phyloP scores from a whole-genome alignment of 1,140 invertebrate species.

The Metopolophium dirhodum region DNA sequence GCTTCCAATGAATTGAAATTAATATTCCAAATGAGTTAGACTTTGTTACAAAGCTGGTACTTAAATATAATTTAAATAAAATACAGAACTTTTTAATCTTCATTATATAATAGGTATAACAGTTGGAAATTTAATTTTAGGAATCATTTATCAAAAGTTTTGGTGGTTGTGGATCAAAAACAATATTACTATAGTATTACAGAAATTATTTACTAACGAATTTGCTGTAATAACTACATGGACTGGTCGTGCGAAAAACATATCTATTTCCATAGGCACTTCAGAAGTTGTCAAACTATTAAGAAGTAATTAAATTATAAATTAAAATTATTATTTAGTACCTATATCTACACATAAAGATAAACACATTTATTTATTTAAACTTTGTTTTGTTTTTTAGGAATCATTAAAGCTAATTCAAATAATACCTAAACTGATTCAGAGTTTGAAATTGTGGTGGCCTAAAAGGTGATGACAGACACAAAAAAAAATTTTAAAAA shows the following conservation, averaged over 20 bases:
- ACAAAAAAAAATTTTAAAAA: no score
- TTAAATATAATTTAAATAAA: no score
- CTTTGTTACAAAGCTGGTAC: no score
- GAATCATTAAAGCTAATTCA: not conserved
- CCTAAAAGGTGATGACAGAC: no score
- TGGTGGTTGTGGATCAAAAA: no score
- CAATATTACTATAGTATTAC: no score
- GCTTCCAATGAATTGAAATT: no score
- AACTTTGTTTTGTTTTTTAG: not conserved
- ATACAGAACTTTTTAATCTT: no score
- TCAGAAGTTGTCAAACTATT: not conserved
- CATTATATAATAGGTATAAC: no score
- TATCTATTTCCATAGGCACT: not conserved
- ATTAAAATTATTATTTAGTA: not conserved
- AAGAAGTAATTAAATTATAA: not conserved
- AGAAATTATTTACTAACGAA: not conserved
- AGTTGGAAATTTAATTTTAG: no score
- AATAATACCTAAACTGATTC: not conserved
- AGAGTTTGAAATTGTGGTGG: not conserved
- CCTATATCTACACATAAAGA: not conserved
- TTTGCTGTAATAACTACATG: not conserved
- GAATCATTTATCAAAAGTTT: no score
- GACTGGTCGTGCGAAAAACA: slow-evolving; percentile 6
- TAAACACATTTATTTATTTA: not conserved
- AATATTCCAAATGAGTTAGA: no score